Base-by-base conservation (phyloP, 2,797 vertebrate genomes). In the Anguilla obscura region DNA sequence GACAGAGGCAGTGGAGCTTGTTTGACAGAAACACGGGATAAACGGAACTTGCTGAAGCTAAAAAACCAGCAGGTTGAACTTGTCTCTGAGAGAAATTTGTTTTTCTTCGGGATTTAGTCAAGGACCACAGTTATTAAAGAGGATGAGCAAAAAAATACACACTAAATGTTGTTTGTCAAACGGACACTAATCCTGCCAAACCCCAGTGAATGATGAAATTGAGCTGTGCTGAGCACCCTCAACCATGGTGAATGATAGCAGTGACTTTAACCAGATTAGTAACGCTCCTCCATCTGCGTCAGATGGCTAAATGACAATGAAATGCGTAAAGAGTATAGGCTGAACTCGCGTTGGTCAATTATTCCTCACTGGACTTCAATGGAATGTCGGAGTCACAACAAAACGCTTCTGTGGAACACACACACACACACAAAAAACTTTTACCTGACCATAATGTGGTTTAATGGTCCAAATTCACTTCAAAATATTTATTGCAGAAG, bases 271-370 rank as follows among this genome's bases (percentile, higher is more conserved):
- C 24, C n/a, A 85, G 87, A 30, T 50, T 76, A 74, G 71, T 18
- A 7, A 85, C 30, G 6, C 66, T 85, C 58, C 82, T 24, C 10
- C 30, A 27, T 88, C 4, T 85, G 89, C 89, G 93, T 93, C 93
- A 93, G 91, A 88, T 91, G 94, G 93, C 88, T 92, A 93, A 94
- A 91, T 93, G 93, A 94, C 93, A 93, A 91, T 86, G 93, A 93
- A 89, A 90, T 48, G 45, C 84, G 50, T 60, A 60, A n/a, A 18
- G 89, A 87, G 88, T 88, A 90, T 1, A 86, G 89, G 88, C 90
- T 85, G 92, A 58, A 89, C 93, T 94, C 90, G 89, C 89, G 91
- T 91, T 50, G 52, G 88, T 86, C 89, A 4, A 91, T 91, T 93
- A 91, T 92, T 90, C 8, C 84, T 71, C 84, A 36, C 58, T 30